Evolutionary conservation across 2,113 vertebrate genomes (phyloP).

Genomic region (Oostethus manadensis): DNA sequence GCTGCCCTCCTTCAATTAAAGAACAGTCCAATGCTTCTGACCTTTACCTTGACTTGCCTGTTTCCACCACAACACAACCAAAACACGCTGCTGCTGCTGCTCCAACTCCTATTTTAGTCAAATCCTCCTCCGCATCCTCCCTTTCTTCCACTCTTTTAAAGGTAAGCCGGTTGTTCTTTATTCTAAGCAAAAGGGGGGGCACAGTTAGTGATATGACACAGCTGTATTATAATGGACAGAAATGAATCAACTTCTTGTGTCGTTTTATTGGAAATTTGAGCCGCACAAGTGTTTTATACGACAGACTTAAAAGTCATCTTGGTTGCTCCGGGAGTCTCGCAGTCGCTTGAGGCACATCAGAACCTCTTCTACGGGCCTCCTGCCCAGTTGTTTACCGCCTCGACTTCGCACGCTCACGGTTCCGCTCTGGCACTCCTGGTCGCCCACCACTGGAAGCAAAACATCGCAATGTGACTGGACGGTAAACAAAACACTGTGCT

Average conservation of each 20-base stretch:
- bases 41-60: slow-evolving; percentile 58
- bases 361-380: slow-evolving; percentile 57
- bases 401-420: slow-evolving; percentile 79
- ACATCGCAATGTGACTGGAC: slow-evolving; percentile 3
- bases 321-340: slow-evolving; percentile 67
- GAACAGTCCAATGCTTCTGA: slow-evolving; percentile 53
- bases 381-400: slow-evolving; percentile 70
- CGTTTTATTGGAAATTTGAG: slow-evolving; percentile 43
- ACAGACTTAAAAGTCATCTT: slow-evolving; percentile 47
- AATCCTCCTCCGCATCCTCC: slow-evolving; percentile 42
- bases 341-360: slow-evolving; percentile 71
- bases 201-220: slow-evolving; percentile 28
- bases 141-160: slow-evolving; percentile 53
- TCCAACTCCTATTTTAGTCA: slow-evolving; percentile 69
- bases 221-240: slow-evolving; percentile 12
- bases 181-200: slow-evolving; percentile 18
- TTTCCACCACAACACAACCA: slow-evolving; percentile 67
- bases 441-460: slow-evolving; percentile 75
- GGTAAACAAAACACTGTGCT: not conserved
- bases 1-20: slow-evolving; percentile 55
- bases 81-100: slow-evolving; percentile 44
- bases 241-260: not conserved
- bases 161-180: slow-evolving; percentile 37
- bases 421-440: slow-evolving; percentile 67
- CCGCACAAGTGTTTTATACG: not conserved